A percentile compares a stretch with the other conserved stretches of the same genome.
Conservation (phyloP, 1,140 invertebrate species). For the Drosophila micromelanica region DNA sequence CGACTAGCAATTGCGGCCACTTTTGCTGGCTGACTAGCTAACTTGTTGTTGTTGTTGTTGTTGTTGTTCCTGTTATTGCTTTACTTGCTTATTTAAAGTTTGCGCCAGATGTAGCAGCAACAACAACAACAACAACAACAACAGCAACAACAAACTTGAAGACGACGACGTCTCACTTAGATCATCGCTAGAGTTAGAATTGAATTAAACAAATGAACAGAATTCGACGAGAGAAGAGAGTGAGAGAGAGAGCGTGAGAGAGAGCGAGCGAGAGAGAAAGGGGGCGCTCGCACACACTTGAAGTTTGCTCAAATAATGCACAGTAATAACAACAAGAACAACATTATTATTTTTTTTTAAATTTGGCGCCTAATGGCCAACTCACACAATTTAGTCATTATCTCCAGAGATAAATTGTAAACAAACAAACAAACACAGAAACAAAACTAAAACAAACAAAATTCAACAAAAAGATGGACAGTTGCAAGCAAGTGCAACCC, state of each 20-base stretch:
- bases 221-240: constrained; percentile 2
- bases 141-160: constrained; percentile 40
- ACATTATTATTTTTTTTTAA: too few species aligned
- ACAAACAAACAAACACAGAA: constrained; percentile 20
- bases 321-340: constrained; percentile 18
- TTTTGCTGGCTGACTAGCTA: constrained; percentile 21
- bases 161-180: constrained; percentile 74
- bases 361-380: constrained; percentile 38
- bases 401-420: too few species aligned
- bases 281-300: constrained; percentile 7
- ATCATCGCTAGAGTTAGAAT: constrained; percentile 81
- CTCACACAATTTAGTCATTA: background rate
- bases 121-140: constrained; percentile 35
- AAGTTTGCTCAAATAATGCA: constrained; percentile 14
- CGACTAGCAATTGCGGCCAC: constrained; percentile 41
- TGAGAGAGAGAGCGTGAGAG: background rate
- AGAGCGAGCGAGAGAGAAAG: background rate
- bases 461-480: background rate
- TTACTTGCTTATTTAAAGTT: constrained; percentile 47
- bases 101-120: constrained; percentile 63
- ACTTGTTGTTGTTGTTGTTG: constrained; percentile 7
- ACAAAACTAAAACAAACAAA: constrained; percentile 55
- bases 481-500: background rate
- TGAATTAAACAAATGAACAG: constrained; percentile 74
- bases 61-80: constrained; percentile 18